Conservation (phyloP, 2,888 invertebrate genomes). For the Empis stercorea region DNA sequence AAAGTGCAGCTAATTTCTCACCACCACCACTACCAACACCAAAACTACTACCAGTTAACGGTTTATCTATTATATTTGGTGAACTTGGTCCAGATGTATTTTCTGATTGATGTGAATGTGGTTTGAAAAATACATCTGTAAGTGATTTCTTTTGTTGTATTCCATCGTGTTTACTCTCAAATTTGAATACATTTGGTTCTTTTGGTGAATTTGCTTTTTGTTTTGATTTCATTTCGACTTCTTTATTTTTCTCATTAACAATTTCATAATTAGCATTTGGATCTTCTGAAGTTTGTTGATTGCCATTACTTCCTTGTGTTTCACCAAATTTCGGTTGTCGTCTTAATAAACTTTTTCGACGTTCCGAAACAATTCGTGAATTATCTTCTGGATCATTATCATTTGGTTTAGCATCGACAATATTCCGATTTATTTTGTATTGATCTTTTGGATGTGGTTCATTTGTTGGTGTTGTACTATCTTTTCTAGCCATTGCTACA, state of each 20-base stretch:
- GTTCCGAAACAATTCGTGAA: constrained; percentile 28
- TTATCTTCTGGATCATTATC: constrained; percentile 30
- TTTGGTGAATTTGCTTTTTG: constrained; percentile 14
- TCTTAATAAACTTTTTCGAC: constrained; percentile 27
- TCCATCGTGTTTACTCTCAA: constrained; percentile 19
- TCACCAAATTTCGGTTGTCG: constrained; percentile 20
- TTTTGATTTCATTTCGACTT: constrained; percentile 13
- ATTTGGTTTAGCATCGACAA: background rate
- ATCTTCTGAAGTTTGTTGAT: background rate
- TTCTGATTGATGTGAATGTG: background rate
- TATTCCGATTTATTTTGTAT: constrained; percentile 18
- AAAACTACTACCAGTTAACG: background rate
- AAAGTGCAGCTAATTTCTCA: constrained; percentile 25
- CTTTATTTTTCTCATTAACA: constrained; percentile 40
- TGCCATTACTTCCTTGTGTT: background rate
- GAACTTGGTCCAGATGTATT: background rate
- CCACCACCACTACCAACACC: background rate
- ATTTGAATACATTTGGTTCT: constrained; percentile 28
- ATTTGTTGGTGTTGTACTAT: constrained; percentile 17
- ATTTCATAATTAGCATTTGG: constrained; percentile 27
- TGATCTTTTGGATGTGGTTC: constrained; percentile 25
- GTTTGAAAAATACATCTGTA: background rate
- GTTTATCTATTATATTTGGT: background rate
- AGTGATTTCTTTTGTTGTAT: background rate
- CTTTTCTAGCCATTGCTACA: constrained; percentile 28